Evolutionary conservation across 1,140 invertebrate genomes (phyloP).

Genomic region (Hyles vespertilio): DNA sequence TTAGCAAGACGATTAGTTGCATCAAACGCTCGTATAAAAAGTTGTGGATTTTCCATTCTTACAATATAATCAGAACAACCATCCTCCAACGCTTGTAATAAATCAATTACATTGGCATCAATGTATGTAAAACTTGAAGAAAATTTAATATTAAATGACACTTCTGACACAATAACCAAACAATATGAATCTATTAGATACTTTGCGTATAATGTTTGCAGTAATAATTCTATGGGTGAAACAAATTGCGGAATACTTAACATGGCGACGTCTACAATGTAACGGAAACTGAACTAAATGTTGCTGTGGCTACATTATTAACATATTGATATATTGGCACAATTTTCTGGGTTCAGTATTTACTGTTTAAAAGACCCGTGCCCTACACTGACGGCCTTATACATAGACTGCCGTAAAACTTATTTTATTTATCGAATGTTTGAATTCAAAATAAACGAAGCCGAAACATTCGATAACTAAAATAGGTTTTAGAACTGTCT

Average conservation of each 20-base stretch:
- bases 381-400: no score
- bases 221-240: slow-evolving; percentile 41
- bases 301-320: no score
- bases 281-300: no score
- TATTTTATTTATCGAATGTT: no score
- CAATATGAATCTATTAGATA: slow-evolving; percentile 49
- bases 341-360: no score
- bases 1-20: slow-evolving; percentile 39
- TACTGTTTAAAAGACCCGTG: no score
- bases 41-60: slow-evolving; percentile 34
- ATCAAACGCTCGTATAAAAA: slow-evolving; percentile 51
- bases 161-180: slow-evolving; percentile 41
- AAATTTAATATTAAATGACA: slow-evolving; percentile 22
- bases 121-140: slow-evolving; percentile 39
- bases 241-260: slow-evolving; percentile 5
- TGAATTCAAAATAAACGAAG: no score
- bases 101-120: slow-evolving; percentile 17
- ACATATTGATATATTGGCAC: no score
- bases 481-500: no score
- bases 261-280: no score
- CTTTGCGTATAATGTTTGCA: slow-evolving; percentile 38
- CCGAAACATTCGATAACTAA: no score
- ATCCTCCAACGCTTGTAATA: slow-evolving; percentile 45
- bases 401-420: no score
- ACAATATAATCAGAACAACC: slow-evolving; percentile 65